Evolutionary conservation across 2,888 invertebrate species (phyloP), one percentile per base, ranked within the genome.

Genomic region (Elysia crispata): DNA sequence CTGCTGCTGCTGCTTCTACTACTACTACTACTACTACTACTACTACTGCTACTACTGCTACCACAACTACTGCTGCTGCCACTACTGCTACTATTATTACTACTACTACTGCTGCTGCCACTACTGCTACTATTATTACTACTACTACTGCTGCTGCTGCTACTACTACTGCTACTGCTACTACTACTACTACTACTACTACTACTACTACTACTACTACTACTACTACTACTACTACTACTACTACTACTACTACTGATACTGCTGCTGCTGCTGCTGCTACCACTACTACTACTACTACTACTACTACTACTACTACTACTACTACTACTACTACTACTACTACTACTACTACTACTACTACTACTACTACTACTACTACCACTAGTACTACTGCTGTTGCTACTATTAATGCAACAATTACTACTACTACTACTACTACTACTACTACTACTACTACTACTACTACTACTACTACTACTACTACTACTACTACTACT

Each of bases 281-380:
- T 69, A 15, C 69, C 30, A 30, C 31, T 69, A 30, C 69, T 69
- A 69, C 69, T 69, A 31, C 69, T 69, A 31, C 69, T 31, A 31
- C 69, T 69, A 31, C 69, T 31, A 31, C 33, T 31, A 31, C 69
- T 69, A 30, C 69, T 31, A 30, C 30, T 69, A 30, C 33, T 28
- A 31, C 69, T 69, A 33, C 33, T 69, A 33, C 11, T 69, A 33
- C n/a, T 69, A n/a, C 33, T 69, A n/a, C 33, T 69, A 28, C 18
- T 20, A 67, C 28, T 69, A 33, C 69, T 69, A 69, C 69, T 69
- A 69, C 69, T 69, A 69, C 69, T 69, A 69, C 69, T 69, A 30
- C 33, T 69, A 30, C 31, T 69, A 69, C 31, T 69, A 69, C 31
- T 69, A 69, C 69, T 69, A 69, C 69, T 69, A 69, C 69, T 69